These are phyloP conservation scores for Nymphalis polychloros DNA, from an alignment of 2,888 invertebrate species.

Conservation along the genomic window DNA sequence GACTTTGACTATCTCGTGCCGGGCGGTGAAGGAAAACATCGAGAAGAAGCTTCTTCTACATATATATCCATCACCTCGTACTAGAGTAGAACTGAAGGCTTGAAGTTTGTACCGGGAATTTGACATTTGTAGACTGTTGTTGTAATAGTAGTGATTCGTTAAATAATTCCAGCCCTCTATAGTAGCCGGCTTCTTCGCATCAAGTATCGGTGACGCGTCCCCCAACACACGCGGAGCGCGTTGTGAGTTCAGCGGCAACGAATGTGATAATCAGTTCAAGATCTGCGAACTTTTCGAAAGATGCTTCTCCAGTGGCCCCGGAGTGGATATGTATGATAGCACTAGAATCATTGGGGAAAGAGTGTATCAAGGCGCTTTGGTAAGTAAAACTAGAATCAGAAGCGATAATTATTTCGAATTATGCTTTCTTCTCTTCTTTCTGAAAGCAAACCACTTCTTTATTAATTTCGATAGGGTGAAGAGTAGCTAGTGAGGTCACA, in stretches of 20 bases:
- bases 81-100: too few relatives aligned
- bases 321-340: constrained; percentile 91
- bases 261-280: constrained; percentile 86
- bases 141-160: too few relatives aligned
- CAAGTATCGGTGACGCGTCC: constrained; percentile 91
- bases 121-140: too few relatives aligned
- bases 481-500: too few relatives aligned
- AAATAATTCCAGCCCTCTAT: neutral
- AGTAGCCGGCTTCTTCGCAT: constrained; percentile 89
- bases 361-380: constrained; percentile 85
- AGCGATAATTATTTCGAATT: neutral
- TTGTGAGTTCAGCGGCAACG: constrained; percentile 86
- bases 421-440: too few relatives aligned
- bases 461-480: too few relatives aligned
- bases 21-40: too few relatives aligned
- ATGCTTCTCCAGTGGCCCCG: constrained; percentile 90
- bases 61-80: too few relatives aligned
- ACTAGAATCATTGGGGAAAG: constrained; percentile 88
- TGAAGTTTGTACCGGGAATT: too few relatives aligned
- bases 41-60: too few relatives aligned
- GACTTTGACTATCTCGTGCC: too few relatives aligned
- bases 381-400: constrained; percentile 42
- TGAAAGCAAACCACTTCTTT: too few relatives aligned
- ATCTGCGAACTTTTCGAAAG: constrained; percentile 82
- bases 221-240: constrained; percentile 89